Conservation (phyloP, 2,888 invertebrate genomes). For the Stenolophus ochropezus region DNA sequence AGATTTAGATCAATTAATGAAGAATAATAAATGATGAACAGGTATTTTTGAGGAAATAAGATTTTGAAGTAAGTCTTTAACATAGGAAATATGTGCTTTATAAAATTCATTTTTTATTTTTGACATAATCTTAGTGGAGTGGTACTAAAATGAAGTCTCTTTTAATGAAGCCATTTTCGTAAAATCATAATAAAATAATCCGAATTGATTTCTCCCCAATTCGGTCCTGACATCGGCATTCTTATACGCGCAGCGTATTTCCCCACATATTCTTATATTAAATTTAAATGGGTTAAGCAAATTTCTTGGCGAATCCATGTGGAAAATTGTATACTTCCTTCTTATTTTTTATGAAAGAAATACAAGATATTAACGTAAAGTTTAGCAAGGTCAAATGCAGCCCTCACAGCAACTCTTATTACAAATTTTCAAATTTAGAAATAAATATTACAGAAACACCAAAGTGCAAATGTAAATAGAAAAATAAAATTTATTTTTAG, state of each 20-base stretch:
- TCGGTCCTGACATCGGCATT: neutral
- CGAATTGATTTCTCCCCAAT: neutral
- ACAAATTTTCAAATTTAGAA: neutral
- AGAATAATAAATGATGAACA: too few relatives aligned
- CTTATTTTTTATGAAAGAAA: constrained; percentile 52
- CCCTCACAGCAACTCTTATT: neutral
- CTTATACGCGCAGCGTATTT: neutral
- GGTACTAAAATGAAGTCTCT: too few relatives aligned
- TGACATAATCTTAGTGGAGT: too few relatives aligned
- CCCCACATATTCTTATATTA: constrained; percentile 53
- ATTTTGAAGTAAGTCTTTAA: too few relatives aligned
- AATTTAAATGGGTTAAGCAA: constrained; percentile 59
- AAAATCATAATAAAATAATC: neutral
- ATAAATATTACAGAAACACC: neutral
- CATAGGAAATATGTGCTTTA: too few relatives aligned
- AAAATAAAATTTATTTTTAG: too few relatives aligned
- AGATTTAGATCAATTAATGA: too few relatives aligned
- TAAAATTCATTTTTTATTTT: too few relatives aligned
- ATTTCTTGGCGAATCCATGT: constrained; percentile 53
- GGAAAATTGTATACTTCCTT: constrained; percentile 58
- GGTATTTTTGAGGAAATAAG: too few relatives aligned
- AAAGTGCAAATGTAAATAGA: neutral
- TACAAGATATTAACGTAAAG: constrained; percentile 28
- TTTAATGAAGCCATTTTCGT: too few relatives aligned
- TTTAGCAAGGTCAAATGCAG: neutral